phyloP scores from a whole-genome alignment of 2,113 vertebrate species.

The Megalops atlanticus region DNA sequence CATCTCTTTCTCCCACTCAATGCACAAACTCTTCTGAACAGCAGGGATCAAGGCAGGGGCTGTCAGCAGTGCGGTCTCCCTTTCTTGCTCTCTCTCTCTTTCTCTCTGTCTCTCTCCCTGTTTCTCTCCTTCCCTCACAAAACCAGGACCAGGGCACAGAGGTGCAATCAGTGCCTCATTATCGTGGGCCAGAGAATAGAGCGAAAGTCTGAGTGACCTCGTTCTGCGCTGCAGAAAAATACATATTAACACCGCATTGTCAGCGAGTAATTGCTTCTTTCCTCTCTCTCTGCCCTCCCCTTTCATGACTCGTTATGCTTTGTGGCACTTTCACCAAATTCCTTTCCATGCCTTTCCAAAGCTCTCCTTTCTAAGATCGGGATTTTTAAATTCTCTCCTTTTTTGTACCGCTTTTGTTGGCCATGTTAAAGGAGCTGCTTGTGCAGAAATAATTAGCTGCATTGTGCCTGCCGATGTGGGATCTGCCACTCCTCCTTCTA shows the following conservation, averaged over 20 bases:
- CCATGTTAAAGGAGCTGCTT: conserved; percentile 49
- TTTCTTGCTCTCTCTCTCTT: no score
- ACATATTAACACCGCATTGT: conserved; percentile 61
- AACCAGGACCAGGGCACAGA: no score
- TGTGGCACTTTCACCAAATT: conserved; percentile 62
- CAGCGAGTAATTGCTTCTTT: conserved; percentile 68
- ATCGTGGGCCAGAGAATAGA: conserved; percentile 46
- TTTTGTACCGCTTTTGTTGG: conserved; percentile 51
- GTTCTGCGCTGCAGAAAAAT: conserved; percentile 59
- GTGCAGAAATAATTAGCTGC: conserved; percentile 59
- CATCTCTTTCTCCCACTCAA: conserved; percentile 16
- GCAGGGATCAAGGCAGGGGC: conserved; percentile 16
- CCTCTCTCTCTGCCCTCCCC: conserved; percentile 56
- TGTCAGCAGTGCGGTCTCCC: conserved; percentile 43
- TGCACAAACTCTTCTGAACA: conserved; percentile 1
- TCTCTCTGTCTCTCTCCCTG: no score
- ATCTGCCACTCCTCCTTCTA: conserved; percentile 25
- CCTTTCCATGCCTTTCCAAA: conserved; percentile 57
- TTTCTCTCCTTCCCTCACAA: no score
- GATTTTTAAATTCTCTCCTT: no score
- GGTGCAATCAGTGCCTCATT: conserved; percentile 46
- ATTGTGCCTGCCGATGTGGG: conserved; percentile 49
- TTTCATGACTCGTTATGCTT: conserved; percentile 54
- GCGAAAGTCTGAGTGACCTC: conserved; percentile 38
- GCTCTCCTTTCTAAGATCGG: conserved; percentile 35